Conservation (phyloP, 2,797 vertebrate genomes). For the Neosalanx taihuensis region DNA sequence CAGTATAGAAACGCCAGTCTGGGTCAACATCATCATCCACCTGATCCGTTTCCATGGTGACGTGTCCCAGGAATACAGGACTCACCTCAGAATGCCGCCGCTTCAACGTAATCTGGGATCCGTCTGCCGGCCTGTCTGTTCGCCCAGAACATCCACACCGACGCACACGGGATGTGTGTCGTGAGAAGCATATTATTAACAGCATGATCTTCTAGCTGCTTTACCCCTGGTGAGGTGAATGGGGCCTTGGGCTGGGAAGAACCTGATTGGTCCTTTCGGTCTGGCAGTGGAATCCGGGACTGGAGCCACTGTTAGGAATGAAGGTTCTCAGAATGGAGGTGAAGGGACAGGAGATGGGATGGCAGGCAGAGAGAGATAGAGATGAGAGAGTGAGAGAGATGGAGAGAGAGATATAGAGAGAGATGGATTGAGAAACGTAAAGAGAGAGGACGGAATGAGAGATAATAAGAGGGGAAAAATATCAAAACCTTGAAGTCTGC, state of each 20-base stretch:
- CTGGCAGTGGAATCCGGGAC: too few species aligned
- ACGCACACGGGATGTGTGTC: too few species aligned
- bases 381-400: background rate
- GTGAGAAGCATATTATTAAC: too few species aligned
- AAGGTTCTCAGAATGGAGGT: too few species aligned
- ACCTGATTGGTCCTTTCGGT: too few species aligned
- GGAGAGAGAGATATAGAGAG: background rate
- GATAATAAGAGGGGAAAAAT: background rate
- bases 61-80: constrained; percentile 33
- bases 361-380: background rate
- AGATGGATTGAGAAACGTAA: background rate
- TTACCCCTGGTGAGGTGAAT: too few species aligned
- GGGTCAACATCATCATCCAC: constrained; percentile 20
- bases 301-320: too few species aligned
- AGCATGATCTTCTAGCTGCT: too few species aligned
- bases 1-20: background rate
- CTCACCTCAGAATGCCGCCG: constrained; percentile 49
- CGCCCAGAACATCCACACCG: background rate
- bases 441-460: background rate
- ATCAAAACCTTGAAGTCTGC: too few species aligned
- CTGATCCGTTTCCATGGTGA: constrained; percentile 21
- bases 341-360: too few species aligned
- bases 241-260: too few species aligned
- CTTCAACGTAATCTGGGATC: constrained; percentile 46
- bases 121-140: background rate